Evolutionary conservation across 2,888 invertebrate species (phyloP), one percentile per base, ranked within the genome.

Genomic region (Octodonta nipae): DNA sequence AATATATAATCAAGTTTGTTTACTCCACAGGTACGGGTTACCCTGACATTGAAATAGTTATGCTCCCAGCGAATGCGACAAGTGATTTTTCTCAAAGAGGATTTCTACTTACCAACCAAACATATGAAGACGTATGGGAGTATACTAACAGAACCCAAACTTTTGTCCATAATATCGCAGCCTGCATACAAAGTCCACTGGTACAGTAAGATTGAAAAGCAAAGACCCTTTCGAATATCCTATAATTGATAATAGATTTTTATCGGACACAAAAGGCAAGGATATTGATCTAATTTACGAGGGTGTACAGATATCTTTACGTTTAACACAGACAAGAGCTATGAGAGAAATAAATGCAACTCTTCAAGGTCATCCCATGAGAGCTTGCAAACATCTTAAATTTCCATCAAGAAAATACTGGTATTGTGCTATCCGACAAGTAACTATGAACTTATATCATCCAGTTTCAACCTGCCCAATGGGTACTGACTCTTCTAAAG

Each of bases 191-290:
- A 15, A 31, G 28, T 46, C 46, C 2, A 29, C 29, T 7, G 46
- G 46, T 6, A 42, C 37, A 3, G 31, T 46, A 2, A 35, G 36
- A 13, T 28, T 46, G 3, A 38, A 36, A 28, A 42, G 37, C 10
- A 35, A 28, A n/a, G 27, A 34, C 13, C 44, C 46, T 10, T 41
- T 26, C 7, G 42, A 46, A 12, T 43, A 42, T 25, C 46, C 80
- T 0, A 47, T 70, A n/a, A 73, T 81, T 34, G 65, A 79, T 43
- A 70, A 78, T 1, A 76, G 77, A 50, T 81, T 79, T 46, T 64
- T 79, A 28, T 62, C 64, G 2, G 66, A 73, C 49, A 67, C 70
- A 0, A 26, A 41, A 12, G 27, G 38, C 12, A 44, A 45, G 31
- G 71, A 65, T 51, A 67, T 71, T 1, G 60, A 64, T 2, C 63